Evolutionary conservation across 2,888 invertebrate genomes (phyloP).

Genomic region (Platycheirus albimanus): DNA sequence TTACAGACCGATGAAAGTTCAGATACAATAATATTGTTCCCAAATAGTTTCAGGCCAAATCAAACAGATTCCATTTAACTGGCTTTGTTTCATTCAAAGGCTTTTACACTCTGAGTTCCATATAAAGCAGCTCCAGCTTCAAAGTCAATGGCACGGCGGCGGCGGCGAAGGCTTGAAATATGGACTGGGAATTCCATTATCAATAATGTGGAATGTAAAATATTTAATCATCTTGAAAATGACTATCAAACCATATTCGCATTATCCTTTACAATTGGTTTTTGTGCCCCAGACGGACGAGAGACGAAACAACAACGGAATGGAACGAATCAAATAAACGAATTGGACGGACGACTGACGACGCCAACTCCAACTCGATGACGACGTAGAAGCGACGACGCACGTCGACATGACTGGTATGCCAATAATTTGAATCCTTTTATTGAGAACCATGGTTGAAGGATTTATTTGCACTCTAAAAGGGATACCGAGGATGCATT

Average conservation of each 20-base stretch:
- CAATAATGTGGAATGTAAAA: constrained; percentile 53
- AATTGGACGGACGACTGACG: too few relatives aligned
- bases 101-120: background rate
- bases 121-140: background rate
- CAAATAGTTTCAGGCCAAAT: constrained; percentile 10
- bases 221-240: constrained; percentile 70
- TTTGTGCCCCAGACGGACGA: constrained; percentile 17
- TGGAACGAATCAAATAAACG: background rate
- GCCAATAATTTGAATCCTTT: constrained; percentile 68
- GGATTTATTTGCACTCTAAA: constrained; percentile 65
- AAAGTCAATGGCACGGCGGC: background rate
- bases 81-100: constrained; percentile 22
- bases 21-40: background rate
- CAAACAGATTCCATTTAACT: constrained; percentile 30
- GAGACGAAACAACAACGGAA: background rate
- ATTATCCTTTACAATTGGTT: constrained; percentile 34
- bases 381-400: too few relatives aligned
- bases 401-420: constrained; percentile 43
- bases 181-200: constrained; percentile 20
- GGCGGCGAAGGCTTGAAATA: constrained; percentile 9
- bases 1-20: background rate
- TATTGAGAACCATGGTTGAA: constrained; percentile 49
- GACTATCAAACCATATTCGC: constrained; percentile 61
- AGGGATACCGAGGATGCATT: constrained; percentile 40
- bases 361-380: too few relatives aligned